Conservation (phyloP, 1,140 invertebrate genomes). For the Calephelis virginiensis region DNA sequence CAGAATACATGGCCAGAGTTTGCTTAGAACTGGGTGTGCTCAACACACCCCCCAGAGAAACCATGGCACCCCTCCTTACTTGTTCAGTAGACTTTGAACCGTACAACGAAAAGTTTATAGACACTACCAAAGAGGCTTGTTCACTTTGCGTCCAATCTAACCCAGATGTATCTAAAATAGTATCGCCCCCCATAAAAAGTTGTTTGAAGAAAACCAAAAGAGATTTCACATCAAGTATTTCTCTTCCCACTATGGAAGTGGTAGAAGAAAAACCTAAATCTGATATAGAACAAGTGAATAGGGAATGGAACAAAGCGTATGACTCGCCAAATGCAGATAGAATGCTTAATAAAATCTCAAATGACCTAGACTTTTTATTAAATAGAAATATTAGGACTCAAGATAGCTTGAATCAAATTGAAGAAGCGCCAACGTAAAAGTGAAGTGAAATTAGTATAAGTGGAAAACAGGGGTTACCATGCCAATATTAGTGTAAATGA, state of each 20-base stretch:
- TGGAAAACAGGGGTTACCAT: slow-evolving; percentile 57
- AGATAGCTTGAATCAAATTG: slow-evolving; percentile 47
- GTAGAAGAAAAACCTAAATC: slow-evolving; percentile 59
- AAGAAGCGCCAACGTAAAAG: slow-evolving; percentile 61
- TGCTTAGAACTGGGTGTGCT: slow-evolving; percentile 67
- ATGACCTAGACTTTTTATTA: slow-evolving; percentile 86
- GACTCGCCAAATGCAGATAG: slow-evolving; percentile 73
- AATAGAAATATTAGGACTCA: slow-evolving; percentile 83
- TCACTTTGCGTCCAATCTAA: slow-evolving; percentile 67
- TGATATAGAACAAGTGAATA: slow-evolving; percentile 62
- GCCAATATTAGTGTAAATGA: slow-evolving; percentile 26
- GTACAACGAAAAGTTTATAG: slow-evolving; percentile 51
- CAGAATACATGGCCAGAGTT: slow-evolving; percentile 61
- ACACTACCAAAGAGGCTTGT: slow-evolving; percentile 60
- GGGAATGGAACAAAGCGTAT: slow-evolving; percentile 63
- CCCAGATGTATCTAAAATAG: slow-evolving; percentile 64
- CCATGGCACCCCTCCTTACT: slow-evolving; percentile 52
- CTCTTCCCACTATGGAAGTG: slow-evolving; percentile 64
- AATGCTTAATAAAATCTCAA: slow-evolving; percentile 85
- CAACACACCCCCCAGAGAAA: slow-evolving; percentile 46
- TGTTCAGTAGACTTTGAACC: slow-evolving; percentile 67
- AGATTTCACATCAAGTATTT: slow-evolving; percentile 57
- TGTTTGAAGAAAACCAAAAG: slow-evolving; percentile 69
- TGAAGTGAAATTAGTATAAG: slow-evolving; percentile 29
- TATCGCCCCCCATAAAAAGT: slow-evolving; percentile 67